phyloP scores from a whole-genome alignment of 2,797 vertebrate genomes.

The Distichodus sexfasciatus region DNA sequence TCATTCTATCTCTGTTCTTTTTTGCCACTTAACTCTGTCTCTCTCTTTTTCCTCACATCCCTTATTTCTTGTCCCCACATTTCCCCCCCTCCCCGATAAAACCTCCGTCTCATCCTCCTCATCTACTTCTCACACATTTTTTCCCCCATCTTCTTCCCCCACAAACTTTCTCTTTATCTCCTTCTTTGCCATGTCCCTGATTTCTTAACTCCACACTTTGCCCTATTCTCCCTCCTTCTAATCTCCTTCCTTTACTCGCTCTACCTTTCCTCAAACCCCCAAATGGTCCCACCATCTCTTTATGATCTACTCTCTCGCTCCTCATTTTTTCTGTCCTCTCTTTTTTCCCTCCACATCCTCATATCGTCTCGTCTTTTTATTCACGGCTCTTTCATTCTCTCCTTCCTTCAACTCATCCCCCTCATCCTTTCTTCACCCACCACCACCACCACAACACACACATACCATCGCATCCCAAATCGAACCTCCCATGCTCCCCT shows the following conservation, averaged over 20 bases:
- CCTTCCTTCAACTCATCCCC: constrained; percentile 5
- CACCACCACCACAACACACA: neutral
- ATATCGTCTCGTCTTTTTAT: neutral
- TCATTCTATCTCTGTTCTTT: too few relatives aligned
- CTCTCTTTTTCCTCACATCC: constrained; percentile 39
- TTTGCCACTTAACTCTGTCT: neutral
- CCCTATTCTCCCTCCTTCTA: neutral
- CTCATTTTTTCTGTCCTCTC: constrained; percentile 34
- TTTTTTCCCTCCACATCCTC: constrained; percentile 21
- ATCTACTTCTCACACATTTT: neutral
- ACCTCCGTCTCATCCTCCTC: constrained; percentile 36
- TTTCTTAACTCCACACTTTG: neutral
- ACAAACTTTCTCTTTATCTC: neutral
- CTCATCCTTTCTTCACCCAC: constrained; percentile 13
- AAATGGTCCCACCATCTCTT: constrained; percentile 5
- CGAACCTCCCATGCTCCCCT: constrained; percentile 33
- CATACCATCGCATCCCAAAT: constrained; percentile 46
- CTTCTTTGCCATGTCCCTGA: too few relatives aligned
- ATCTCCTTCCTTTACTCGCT: neutral
- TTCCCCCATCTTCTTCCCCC: neutral
- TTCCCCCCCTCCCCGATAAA: neutral
- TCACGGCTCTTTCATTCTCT: constrained; percentile 24
- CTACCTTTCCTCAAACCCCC: constrained; percentile 15
- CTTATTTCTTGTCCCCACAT: neutral
- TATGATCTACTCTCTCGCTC: constrained; percentile 28